These are phyloP conservation scores for Calliphora vomitoria DNA, from an alignment of 2,888 invertebrate genomes.

Conservation along the genomic window DNA sequence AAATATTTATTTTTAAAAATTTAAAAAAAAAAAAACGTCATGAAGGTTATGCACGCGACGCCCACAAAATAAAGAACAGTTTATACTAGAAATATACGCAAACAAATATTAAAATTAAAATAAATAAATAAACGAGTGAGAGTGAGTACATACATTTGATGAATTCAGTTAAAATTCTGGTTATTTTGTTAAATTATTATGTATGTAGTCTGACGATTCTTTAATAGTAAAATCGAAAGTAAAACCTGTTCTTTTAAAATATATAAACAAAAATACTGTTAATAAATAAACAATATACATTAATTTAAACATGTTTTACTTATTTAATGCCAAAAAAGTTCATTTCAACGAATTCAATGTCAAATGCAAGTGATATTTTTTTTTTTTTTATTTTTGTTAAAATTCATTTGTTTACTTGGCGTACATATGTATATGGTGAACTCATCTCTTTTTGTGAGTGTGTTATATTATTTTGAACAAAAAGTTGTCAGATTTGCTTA, in stretches of 20 bases:
- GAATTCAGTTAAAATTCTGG: neutral
- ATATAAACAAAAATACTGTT: constrained; percentile 1
- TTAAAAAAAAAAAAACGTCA: constrained; percentile 37
- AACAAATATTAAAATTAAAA: neutral
- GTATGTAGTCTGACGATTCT: neutral
- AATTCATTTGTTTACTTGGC: constrained; percentile 30
- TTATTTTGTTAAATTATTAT: neutral
- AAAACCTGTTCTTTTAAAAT: constrained; percentile 18
- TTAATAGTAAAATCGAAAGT: constrained; percentile 4
- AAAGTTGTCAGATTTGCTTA: neutral
- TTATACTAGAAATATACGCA: neutral
- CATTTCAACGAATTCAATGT: constrained; percentile 66
- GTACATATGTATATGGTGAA: constrained; percentile 2
- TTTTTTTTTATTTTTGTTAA: constrained; percentile 23
- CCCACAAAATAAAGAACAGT: constrained; percentile 50
- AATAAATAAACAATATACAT: constrained; percentile 22
- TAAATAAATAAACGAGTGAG: neutral
- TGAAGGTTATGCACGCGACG: constrained; percentile 67
- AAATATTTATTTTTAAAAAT: constrained; percentile 41
- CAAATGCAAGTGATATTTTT: constrained; percentile 55
- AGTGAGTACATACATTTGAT: neutral
- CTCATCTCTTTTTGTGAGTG: constrained; percentile 42
- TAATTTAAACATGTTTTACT: constrained; percentile 36
- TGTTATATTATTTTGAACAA: neutral
- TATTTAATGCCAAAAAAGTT: constrained; percentile 47